Base-by-base conservation (phyloP, 2,113 vertebrate genomes). In the Corythaixoides concolor region DNA sequence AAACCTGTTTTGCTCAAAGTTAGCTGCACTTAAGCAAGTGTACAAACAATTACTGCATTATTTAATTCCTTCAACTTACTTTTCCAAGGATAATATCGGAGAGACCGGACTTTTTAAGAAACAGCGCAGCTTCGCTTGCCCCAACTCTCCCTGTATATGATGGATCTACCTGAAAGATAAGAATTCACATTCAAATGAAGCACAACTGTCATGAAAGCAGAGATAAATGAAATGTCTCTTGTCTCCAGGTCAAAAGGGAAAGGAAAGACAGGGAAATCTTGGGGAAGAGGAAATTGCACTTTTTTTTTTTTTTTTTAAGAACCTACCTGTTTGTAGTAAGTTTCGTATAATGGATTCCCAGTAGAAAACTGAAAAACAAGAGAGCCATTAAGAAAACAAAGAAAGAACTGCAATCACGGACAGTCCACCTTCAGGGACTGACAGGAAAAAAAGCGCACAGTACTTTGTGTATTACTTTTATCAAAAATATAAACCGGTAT, bases 91-190 rank as follows among this genome's bases (percentile, higher is more conserved):
- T 98, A 69, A 98, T 94, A 89, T 99, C 99, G 53, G 99, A 98
- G 17, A 99, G 98, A 18, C 99, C 99, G 1, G 99, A 99, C 90
- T 99, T 99, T 96, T 99, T 99, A 66, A 99, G 98, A 85, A 99
- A 99, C 72, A 99, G 97, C 0, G 99, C 99, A 50, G 99, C 99
- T 96, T 99, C 99, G 24, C 98, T 98, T 30, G 99, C 99, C 79
- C 99, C 99, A 9, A 99, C 98, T 97, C 99, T 98, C 39, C 99
- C 99, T 0, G 98, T 99, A 41, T 99, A 98, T 10, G 99, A 92
- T 28, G 99, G 99, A 95, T 99, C 99, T 78, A 99, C 99, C 99
- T 99, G 91, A 45, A 95, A 81, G 79, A 87, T 27, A 93, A 56
- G 72, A 87, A 55, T 20, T 5, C 45, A 74, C 35, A 13, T 18